Evolutionary conservation across 2,797 vertebrate genomes (phyloP).

Genomic region (Enteromius paludinosus): DNA sequence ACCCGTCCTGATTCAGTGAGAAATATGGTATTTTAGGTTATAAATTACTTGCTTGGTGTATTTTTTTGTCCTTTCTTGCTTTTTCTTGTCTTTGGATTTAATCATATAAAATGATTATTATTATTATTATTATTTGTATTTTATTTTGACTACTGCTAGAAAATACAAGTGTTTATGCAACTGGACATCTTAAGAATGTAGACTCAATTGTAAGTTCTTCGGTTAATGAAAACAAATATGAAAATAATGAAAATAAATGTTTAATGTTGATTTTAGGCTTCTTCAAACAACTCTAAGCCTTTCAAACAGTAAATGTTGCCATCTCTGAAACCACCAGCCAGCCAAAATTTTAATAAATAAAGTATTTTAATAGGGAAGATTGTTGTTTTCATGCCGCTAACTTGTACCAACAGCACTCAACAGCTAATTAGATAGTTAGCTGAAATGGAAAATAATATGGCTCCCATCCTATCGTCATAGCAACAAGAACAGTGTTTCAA

Average conservation of each 20-base stretch:
- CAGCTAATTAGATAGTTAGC: constrained; percentile 26
- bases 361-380: constrained; percentile 1
- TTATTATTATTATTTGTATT: no score
- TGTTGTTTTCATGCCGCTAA: constrained; percentile 22
- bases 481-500: constrained; percentile 17
- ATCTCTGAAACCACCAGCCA: neutral
- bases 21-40: neutral
- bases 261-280: neutral
- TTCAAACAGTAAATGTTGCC: neutral
- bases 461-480: constrained; percentile 24
- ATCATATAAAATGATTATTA: no score
- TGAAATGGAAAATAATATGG: constrained; percentile 32
- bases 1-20: neutral
- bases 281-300: neutral
- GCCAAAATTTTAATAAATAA: neutral
- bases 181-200: neutral
- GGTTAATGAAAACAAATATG: neutral
- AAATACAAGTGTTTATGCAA: neutral
- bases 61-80: neutral
- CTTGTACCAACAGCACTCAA: constrained; percentile 22
- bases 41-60: neutral
- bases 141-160: neutral
- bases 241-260: neutral
- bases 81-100: neutral
- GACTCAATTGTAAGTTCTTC: neutral